Base-by-base conservation (phyloP, 2,797 vertebrate species). In the Geotrypetes seraphini region DNA sequence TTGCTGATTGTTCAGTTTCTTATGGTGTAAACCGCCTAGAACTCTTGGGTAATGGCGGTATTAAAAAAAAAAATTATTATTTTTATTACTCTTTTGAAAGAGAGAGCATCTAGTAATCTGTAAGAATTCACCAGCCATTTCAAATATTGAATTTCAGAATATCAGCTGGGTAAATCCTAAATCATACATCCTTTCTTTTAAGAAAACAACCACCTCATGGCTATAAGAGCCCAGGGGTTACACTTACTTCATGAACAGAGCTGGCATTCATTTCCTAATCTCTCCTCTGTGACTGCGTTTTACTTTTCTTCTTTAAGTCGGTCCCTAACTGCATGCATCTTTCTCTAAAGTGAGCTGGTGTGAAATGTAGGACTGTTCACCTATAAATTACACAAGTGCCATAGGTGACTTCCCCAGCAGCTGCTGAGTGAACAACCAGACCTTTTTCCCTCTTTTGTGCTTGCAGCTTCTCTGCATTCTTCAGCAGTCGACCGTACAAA, bases 401-500 rank as follows among this genome's bases (percentile, higher is more conserved):
- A 56, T 63, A 75, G 52, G 66, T 58, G 53, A 77, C 71, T 79
- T 84, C 72, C 76, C 76, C 72, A 50, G 60, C 45, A 25, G 24
- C 29, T 34, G 24, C 45, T 39, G 31, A 45, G 72, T 70, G 52
- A 80, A 77, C 69, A 78, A 72, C 70, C 69, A 19, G 50, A 39
- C 58, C 60, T 83, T 75, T 62, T 70, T 63, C 60, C 3, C 1
- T 43, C 23, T 18, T 41, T 6, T 37, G 17, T 37, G 31, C n/a
- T n/a, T n/a, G n/a, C n/a, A n/a, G 43, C 26, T 44, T 53, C 16
- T 48, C 22, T 27, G n/a, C 12, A 45, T 75, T 75, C 73, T 78
- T 78, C 66, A 78, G 46, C 63, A 69, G 46, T 65, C 65, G 78
- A 70, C 78, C 71, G 60, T 72, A 67, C 68, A 71, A 45, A 36